These are phyloP conservation scores for Embiotoca jacksoni DNA, from an alignment of 2,113 vertebrate species.

Conservation along the genomic window DNA sequence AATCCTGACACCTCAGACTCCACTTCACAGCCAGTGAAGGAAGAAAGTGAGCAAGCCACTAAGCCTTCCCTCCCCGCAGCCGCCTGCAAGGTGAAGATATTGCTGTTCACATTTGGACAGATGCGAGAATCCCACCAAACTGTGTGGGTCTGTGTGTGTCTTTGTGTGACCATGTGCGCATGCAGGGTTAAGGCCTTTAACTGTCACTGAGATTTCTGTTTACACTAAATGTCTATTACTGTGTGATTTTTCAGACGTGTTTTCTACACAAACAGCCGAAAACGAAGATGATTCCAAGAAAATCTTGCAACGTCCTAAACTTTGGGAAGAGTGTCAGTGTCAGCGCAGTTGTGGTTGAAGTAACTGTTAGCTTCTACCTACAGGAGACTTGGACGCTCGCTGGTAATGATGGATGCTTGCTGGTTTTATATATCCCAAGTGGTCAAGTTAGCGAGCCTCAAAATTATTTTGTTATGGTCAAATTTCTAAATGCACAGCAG, in stretches of 20 bases:
- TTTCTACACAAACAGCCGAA: background rate
- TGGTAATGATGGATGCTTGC: conserved; percentile 49
- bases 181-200: conserved; percentile 48
- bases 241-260: conserved; percentile 27
- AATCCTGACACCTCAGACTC: conserved; percentile 86
- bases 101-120: conserved; percentile 82
- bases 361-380: conserved; percentile 37
- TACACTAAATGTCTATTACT: conserved; percentile 19
- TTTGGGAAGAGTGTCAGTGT: conserved; percentile 15
- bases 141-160: conserved; percentile 49
- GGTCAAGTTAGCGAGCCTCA: conserved; percentile 55
- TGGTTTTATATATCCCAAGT: conserved; percentile 58
- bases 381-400: conserved; percentile 31
- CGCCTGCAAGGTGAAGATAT: conserved; percentile 86
- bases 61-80: conserved; percentile 77
- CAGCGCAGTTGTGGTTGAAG: conserved; percentile 16
- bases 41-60: conserved; percentile 80
- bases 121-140: conserved; percentile 74
- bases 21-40: conserved; percentile 83
- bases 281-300: too few species aligned
- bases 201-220: conserved; percentile 44
- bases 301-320: background rate
- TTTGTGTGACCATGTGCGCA: conserved; percentile 11
- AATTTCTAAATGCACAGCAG: conserved; percentile 65
- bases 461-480: conserved; percentile 60